Evolutionary conservation across 2,113 vertebrate genomes (phyloP).

Genomic region (Hippocampus zosterae): DNA sequence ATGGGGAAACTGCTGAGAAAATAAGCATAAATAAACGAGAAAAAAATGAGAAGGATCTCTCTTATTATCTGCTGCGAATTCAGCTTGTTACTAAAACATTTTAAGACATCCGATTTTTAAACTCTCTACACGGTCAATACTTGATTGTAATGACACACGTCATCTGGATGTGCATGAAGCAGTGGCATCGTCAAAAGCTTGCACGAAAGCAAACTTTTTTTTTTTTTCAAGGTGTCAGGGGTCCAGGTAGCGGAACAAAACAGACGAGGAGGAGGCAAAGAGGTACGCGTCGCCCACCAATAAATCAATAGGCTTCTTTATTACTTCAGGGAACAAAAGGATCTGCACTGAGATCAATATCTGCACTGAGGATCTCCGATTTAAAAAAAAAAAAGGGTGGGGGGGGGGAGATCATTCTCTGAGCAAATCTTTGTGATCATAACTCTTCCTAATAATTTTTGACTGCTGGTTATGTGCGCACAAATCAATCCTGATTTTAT

Average conservation of each 20-base stretch:
- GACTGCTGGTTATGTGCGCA: conserved; percentile 61
- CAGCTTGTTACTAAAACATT: no score
- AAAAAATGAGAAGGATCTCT: no score
- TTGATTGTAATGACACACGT: conserved; percentile 29
- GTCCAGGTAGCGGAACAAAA: conserved; percentile 39
- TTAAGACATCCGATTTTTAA: not conserved
- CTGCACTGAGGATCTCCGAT: conserved; percentile 41
- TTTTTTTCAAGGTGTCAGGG: conserved; percentile 31
- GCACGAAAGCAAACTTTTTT: conserved; percentile 48
- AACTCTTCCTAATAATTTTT: conserved; percentile 66
- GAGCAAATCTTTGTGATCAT: conserved; percentile 28
- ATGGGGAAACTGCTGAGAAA: no score
- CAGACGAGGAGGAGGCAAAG: conserved; percentile 55
- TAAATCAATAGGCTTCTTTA: conserved; percentile 76
- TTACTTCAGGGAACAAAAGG: conserved; percentile 74
- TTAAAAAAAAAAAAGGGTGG: conserved; percentile 37
- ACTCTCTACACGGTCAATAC: conserved; percentile 29
- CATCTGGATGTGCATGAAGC: conserved; percentile 19
- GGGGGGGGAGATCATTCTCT: conserved; percentile 41
- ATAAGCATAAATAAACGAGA: no score
- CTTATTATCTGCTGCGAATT: no score
- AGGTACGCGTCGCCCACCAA: conserved; percentile 65
- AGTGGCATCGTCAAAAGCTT: conserved; percentile 17
- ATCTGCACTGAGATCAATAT: conserved; percentile 66
- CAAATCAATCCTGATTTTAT: conserved; percentile 68